phyloP scores from a whole-genome alignment of 2,113 vertebrate genomes.

The Bombycilla garrulus region DNA sequence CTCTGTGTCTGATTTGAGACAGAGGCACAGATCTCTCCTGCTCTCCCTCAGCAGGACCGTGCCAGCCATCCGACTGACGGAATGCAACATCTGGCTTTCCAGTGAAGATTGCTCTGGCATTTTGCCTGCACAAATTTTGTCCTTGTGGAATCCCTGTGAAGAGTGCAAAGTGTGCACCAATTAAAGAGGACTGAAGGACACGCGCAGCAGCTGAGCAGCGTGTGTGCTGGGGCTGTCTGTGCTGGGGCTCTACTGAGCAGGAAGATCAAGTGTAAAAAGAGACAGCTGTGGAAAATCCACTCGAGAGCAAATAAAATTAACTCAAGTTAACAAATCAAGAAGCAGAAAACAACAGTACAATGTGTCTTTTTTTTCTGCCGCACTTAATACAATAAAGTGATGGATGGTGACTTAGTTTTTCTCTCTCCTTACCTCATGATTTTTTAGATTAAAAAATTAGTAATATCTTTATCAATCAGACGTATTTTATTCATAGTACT shows the following conservation, averaged over 20 bases:
- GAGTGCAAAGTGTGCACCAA: constrained; percentile 52
- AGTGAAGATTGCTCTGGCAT: constrained; percentile 30
- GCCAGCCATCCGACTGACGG: neutral
- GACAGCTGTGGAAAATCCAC: constrained; percentile 40
- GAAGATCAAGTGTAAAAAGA: constrained; percentile 29
- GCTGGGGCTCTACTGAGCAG: neutral
- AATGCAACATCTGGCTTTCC: constrained; percentile 36
- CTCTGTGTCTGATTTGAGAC: neutral
- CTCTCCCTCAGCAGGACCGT: neutral
- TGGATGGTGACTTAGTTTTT: neutral
- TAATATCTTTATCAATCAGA: neutral
- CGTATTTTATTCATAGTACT: neutral
- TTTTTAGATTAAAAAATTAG: neutral
- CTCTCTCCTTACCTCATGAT: neutral
- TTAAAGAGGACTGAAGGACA: constrained; percentile 61
- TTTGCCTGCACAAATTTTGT: constrained; percentile 14
- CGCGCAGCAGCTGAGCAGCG: constrained; percentile 16
- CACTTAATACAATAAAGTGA: neutral
- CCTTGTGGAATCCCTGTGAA: constrained; percentile 37
- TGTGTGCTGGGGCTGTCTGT: neutral
- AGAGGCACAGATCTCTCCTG: neutral
- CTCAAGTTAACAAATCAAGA: neutral
- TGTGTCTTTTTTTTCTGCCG: neutral
- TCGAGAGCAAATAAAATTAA: constrained; percentile 31
- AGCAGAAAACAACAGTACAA: neutral